Percentiles rank a stretch among this genome's conserved stretches.
Evolutionary conservation across 2,113 vertebrate species (phyloP).

Genomic region (Rostratula benghalensis): DNA sequence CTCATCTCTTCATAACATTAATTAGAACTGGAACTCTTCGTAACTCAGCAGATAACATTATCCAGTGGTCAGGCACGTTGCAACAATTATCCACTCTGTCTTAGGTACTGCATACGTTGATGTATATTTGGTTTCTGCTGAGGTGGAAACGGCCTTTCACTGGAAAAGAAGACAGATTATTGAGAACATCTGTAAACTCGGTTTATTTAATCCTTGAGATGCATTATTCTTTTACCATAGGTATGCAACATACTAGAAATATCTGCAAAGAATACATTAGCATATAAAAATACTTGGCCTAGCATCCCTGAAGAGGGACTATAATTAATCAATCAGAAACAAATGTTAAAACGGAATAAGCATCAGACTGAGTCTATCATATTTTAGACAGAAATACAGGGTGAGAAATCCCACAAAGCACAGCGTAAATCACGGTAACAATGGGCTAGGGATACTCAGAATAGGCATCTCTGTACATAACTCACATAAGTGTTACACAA

Average conservation of each 20-base stretch:
- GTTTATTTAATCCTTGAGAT: slow-evolving; percentile 37
- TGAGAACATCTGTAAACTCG: neutral
- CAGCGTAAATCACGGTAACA: neutral
- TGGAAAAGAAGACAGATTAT: neutral
- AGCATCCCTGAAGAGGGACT: slow-evolving; percentile 30
- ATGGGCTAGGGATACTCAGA: neutral
- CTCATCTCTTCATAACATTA: slow-evolving; percentile 21
- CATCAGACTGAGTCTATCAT: slow-evolving; percentile 31
- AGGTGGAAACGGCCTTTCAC: slow-evolving; percentile 24
- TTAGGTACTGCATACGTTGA: slow-evolving; percentile 21
- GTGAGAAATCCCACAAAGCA: neutral
- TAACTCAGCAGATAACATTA: slow-evolving; percentile 53
- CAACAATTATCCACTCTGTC: slow-evolving; percentile 42
- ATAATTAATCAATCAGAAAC: slow-evolving; percentile 67
- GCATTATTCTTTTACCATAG: slow-evolving; percentile 20
- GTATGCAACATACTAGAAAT: neutral
- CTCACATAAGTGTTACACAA: neutral
- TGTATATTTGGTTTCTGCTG: slow-evolving; percentile 47
- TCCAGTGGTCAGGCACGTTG: slow-evolving; percentile 42
- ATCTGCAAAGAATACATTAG: slow-evolving; percentile 52
- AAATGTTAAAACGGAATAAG: slow-evolving; percentile 54
- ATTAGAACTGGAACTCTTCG: slow-evolving; percentile 22
- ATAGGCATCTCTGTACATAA: neutral
- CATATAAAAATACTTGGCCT: slow-evolving; percentile 52
- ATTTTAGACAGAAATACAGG: neutral